phyloP scores from a whole-genome alignment of 2,888 invertebrate species.

The Pollenia amentaria region DNA sequence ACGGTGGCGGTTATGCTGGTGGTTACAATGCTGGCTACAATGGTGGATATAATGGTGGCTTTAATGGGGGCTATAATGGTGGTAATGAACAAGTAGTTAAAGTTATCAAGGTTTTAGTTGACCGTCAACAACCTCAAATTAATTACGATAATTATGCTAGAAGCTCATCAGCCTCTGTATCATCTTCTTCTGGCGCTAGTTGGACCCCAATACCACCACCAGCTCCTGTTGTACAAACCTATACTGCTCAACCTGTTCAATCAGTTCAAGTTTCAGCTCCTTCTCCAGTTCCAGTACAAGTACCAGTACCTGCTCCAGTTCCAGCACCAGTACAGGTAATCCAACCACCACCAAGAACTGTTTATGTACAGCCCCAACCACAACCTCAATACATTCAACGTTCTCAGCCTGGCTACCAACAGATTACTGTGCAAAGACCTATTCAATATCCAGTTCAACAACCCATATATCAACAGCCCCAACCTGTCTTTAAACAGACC shows the following conservation, averaged over 20 bases:
- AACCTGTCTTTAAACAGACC: constrained; percentile 53
- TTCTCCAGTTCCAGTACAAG: constrained; percentile 16
- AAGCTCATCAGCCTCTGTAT: constrained; percentile 47
- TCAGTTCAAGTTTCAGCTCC: constrained; percentile 35
- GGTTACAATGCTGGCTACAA: constrained; percentile 21
- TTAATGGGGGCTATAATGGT: constrained; percentile 41
- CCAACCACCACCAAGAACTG: constrained; percentile 59
- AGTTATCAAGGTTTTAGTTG: constrained; percentile 75
- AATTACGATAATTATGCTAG: constrained; percentile 52
- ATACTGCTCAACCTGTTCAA: constrained; percentile 31
- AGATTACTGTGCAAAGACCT: constrained; percentile 75
- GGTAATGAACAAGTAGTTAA: constrained; percentile 64
- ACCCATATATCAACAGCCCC: constrained; percentile 48
- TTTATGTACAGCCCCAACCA: constrained; percentile 66
- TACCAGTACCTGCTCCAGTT: constrained; percentile 25
- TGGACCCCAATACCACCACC: constrained; percentile 54
- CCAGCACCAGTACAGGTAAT: constrained; percentile 37
- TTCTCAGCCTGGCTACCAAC: constrained; percentile 76
- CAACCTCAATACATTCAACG: constrained; percentile 76
- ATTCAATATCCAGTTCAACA: constrained; percentile 56
- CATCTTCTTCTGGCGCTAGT: constrained; percentile 65
- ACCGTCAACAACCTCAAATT: constrained; percentile 61
- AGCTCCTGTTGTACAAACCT: constrained; percentile 45
- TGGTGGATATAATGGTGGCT: constrained; percentile 28
- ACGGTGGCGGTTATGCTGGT: constrained; percentile 63